A percentile compares a stretch with the other conserved stretches of the same genome.
These are phyloP conservation scores for Syngnathus scovelli DNA, from an alignment of 2,113 vertebrate genomes.

Conservation along the genomic window DNA sequence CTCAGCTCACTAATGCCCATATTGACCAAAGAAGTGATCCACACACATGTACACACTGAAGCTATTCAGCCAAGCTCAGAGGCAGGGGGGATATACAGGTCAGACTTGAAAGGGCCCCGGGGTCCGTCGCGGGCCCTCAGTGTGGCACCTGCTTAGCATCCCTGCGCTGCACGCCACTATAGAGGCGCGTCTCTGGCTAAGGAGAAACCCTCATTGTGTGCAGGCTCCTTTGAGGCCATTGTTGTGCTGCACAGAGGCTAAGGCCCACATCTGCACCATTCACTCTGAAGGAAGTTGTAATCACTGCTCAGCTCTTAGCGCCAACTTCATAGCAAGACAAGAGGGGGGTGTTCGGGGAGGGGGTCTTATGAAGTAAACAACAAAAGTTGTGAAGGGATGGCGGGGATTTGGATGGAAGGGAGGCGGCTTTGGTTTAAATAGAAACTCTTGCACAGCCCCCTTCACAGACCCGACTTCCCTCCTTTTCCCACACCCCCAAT, in stretches of 20 bases:
- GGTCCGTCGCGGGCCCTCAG: constrained; percentile 50
- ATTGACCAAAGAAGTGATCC: constrained; percentile 65
- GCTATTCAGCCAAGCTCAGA: constrained; percentile 47
- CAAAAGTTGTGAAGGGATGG: constrained; percentile 12
- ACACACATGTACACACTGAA: constrained; percentile 49
- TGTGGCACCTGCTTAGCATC: constrained; percentile 75
- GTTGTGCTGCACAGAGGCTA: constrained; percentile 64
- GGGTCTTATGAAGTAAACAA: constrained; percentile 36
- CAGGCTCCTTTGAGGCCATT: constrained; percentile 68
- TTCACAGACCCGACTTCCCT: constrained; percentile 22
- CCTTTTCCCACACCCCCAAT: constrained; percentile 24
- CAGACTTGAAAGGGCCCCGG: constrained; percentile 62
- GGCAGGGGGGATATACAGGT: background rate
- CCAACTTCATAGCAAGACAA: constrained; percentile 51
- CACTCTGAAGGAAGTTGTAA: constrained; percentile 73
- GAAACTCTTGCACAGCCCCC: constrained; percentile 54
- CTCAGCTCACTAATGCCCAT: constrained; percentile 68
- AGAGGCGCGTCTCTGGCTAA: constrained; percentile 66
- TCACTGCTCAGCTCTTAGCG: constrained; percentile 64
- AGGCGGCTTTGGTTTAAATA: constrained; percentile 52
- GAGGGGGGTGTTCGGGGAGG: constrained; percentile 20
- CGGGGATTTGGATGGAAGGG: constrained; percentile 43
- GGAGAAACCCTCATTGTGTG: constrained; percentile 72
- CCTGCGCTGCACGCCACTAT: constrained; percentile 64
- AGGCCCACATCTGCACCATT: constrained; percentile 74